Percentiles rank a stretch among this genome's conserved stretches.
Conservation (phyloP, 2,797 vertebrate species). For the Fratercula arctica region DNA sequence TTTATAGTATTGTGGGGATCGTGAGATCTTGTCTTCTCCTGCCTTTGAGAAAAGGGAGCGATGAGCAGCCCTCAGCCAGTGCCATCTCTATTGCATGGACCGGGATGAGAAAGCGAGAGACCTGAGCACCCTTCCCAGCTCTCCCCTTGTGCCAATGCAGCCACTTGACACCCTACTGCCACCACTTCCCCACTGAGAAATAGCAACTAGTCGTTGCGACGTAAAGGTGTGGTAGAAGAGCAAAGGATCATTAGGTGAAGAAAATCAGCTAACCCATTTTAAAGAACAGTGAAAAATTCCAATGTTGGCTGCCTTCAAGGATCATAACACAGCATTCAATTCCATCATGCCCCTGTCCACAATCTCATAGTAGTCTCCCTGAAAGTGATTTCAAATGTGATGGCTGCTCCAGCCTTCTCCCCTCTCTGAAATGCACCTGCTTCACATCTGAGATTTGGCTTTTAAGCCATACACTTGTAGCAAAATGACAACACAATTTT, state of each 20-base stretch:
- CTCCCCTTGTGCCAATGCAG: not conserved
- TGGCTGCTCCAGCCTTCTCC: conserved; percentile 2
- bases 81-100: not conserved
- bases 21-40: not conserved
- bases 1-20: not conserved
- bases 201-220: not conserved
- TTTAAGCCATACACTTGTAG: conserved; percentile 25
- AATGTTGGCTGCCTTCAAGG: not conserved
- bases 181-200: not conserved
- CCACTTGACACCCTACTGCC: not conserved
- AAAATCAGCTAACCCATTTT: conserved; percentile 11
- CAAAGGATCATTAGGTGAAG: not conserved
- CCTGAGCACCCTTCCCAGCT: not conserved
- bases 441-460: conserved; percentile 15
- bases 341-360: not conserved
- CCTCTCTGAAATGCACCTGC: conserved; percentile 41
- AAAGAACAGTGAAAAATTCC: not conserved
- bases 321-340: not conserved
- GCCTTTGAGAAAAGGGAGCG: not conserved
- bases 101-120: not conserved
- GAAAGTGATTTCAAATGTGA: not conserved
- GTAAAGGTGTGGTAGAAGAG: not conserved
- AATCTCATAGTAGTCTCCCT: not conserved
- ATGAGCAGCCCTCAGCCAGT: not conserved
- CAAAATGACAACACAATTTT: conserved; percentile 67